These are phyloP conservation scores for Spisula solida DNA, from an alignment of 2,888 invertebrate genomes.

Conservation along the genomic window DNA sequence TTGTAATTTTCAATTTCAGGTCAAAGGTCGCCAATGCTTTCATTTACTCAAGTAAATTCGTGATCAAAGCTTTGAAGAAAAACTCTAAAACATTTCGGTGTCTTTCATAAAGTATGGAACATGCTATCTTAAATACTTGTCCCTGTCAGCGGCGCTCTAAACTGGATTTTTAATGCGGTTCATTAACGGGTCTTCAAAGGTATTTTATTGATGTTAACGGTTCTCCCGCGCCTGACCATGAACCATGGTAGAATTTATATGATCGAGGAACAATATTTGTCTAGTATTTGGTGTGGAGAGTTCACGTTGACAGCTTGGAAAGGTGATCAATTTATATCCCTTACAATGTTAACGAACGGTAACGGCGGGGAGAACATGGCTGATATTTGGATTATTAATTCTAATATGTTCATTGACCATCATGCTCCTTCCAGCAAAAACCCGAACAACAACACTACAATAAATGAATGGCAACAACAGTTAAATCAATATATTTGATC, in stretches of 20 bases:
- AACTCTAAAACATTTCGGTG: slow-evolving; percentile 51
- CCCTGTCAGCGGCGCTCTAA: slow-evolving; percentile 42
- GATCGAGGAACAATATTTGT: not conserved
- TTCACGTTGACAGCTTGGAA: slow-evolving; percentile 19
- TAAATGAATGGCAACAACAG: too few species aligned
- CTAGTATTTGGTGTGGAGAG: not conserved
- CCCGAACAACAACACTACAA: too few species aligned
- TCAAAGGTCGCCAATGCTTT: slow-evolving; percentile 67
- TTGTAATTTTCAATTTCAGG: slow-evolving; percentile 49
- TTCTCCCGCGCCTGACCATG: slow-evolving; percentile 16
- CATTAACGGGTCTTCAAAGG: slow-evolving; percentile 58
- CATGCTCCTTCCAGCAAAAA: too few species aligned
- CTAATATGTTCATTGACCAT: too few species aligned
- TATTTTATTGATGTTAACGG: slow-evolving; percentile 49
- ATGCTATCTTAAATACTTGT: slow-evolving; percentile 57
- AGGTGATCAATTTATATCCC: slow-evolving; percentile 23
- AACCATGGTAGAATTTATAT: slow-evolving; percentile 34
- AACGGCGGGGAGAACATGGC: not conserved
- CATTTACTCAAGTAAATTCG: slow-evolving; percentile 53
- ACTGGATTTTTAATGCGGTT: slow-evolving; percentile 55
- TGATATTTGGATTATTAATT: not conserved
- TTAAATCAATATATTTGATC: too few species aligned
- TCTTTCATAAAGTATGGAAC: slow-evolving; percentile 32
- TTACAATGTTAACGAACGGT: slow-evolving; percentile 10
- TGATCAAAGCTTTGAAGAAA: slow-evolving; percentile 59